Conservation (phyloP, 2,888 invertebrate species). For the Leucoptera coffeella region DNA sequence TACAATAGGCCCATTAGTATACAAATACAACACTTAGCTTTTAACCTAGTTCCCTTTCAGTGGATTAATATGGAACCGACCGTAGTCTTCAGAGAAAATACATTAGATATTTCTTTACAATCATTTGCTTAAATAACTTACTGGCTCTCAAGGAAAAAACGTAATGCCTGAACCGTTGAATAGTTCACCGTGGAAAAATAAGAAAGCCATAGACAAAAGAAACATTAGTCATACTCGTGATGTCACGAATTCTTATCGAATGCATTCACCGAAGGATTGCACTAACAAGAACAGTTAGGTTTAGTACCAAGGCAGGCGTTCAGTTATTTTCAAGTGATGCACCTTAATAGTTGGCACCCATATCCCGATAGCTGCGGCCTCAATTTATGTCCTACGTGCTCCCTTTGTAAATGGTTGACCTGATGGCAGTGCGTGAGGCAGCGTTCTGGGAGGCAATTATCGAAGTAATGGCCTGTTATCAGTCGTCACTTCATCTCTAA, state of each 20-base stretch:
- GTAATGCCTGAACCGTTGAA: too few relatives aligned
- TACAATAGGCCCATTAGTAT: constrained; percentile 8
- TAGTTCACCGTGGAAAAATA: too few relatives aligned
- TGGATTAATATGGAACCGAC: too few relatives aligned
- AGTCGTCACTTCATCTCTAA: constrained; percentile 22
- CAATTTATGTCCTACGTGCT: constrained; percentile 2
- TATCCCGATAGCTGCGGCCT: constrained; percentile 2
- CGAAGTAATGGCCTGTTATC: constrained; percentile 33
- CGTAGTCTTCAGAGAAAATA: too few relatives aligned
- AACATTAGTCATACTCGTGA: too few relatives aligned
- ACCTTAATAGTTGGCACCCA: constrained; percentile 1
- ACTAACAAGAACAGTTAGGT: too few relatives aligned
- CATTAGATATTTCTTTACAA: too few relatives aligned
- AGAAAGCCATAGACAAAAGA: too few relatives aligned
- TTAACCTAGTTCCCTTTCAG: constrained; percentile 33
- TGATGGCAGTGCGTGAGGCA: constrained; percentile 13
- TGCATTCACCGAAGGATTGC: constrained; percentile 1
- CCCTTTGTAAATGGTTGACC: constrained; percentile 7
- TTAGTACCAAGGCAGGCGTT: too few relatives aligned
- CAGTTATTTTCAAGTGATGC: too few relatives aligned
- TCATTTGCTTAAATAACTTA: too few relatives aligned
- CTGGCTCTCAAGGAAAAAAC: too few relatives aligned
- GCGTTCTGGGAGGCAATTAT: constrained; percentile 21
- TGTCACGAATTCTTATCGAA: background rate
- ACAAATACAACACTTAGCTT: constrained; percentile 25